A percentile compares a stretch with the other conserved stretches of the same genome.
phyloP scores from a whole-genome alignment of 2,113 vertebrate species.

The Podarcis raffonei region DNA sequence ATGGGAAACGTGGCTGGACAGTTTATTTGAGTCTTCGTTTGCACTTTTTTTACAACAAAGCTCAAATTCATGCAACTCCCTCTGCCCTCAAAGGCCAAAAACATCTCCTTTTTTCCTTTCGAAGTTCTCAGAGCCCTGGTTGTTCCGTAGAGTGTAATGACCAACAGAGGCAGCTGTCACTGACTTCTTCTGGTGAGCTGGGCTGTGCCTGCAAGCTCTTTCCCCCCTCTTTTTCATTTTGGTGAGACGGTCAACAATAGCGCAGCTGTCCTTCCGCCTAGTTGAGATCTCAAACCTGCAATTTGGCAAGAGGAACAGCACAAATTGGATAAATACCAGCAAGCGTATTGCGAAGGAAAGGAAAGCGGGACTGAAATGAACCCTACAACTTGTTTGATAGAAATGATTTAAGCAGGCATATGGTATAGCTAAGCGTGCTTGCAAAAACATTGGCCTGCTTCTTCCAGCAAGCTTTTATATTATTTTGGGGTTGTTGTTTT shows the following conservation, averaged over 20 bases:
- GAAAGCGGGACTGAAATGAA: constrained; percentile 77
- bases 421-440: constrained; percentile 81
- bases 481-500: not conserved
- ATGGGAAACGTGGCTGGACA: constrained; percentile 7
- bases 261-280: constrained; percentile 72
- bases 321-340: constrained; percentile 78
- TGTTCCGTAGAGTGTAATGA: not conserved
- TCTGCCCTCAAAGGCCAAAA: not conserved
- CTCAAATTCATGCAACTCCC: not conserved
- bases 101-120: not conserved
- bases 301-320: constrained; percentile 75
- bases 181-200: not conserved
- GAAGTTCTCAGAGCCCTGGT: not conserved
- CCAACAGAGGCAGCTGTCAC: constrained; percentile 19
- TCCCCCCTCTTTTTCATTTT: not conserved
- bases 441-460: constrained; percentile 79
- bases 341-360: constrained; percentile 76
- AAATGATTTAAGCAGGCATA: constrained; percentile 80
- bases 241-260: constrained; percentile 67
- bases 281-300: constrained; percentile 77
- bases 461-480: not conserved
- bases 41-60: not conserved
- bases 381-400: constrained; percentile 78
- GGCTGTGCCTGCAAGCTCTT: constrained; percentile 60
- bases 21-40: constrained; percentile 14